A percentile compares a stretch with the other conserved stretches of the same genome.
Evolutionary conservation across 2,113 vertebrate genomes (phyloP).

Genomic region (Rallus limicola): DNA sequence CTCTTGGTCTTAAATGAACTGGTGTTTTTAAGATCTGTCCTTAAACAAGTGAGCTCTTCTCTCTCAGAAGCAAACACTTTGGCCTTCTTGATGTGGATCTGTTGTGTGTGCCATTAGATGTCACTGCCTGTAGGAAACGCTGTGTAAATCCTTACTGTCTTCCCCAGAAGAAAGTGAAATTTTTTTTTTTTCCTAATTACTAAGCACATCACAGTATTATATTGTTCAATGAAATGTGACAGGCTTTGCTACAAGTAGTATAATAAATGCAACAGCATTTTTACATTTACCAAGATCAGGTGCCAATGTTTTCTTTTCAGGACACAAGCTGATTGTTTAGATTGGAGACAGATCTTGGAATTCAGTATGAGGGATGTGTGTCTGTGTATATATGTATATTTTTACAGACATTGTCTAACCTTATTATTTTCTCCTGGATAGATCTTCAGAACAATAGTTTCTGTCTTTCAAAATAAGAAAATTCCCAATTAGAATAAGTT

Average conservation of each 20-base stretch:
- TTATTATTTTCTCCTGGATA: background rate
- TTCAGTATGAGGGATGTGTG: background rate
- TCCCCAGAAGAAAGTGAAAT: conserved; percentile 45
- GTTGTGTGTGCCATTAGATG: conserved; percentile 22
- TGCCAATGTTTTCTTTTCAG: conserved; percentile 1
- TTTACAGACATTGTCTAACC: background rate
- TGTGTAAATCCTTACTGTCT: conserved; percentile 35
- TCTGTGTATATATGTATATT: background rate
- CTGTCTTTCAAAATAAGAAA: background rate
- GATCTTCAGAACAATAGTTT: background rate
- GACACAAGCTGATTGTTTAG: background rate
- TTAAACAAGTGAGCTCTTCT: background rate
- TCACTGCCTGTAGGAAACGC: background rate
- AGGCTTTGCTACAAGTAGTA: conserved; percentile 14
- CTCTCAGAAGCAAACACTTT: background rate
- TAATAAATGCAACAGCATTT: background rate
- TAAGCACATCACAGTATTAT: conserved; percentile 19
- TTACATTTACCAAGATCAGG: conserved; percentile 13
- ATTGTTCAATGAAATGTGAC: conserved; percentile 53
- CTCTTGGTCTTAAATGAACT: background rate
- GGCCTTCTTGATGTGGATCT: background rate
- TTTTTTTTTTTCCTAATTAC: conserved; percentile 56
- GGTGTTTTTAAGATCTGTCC: background rate
- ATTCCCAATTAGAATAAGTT: background rate
- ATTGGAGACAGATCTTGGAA: background rate